Conservation (phyloP, 1,140 invertebrate species). For the Drosophila sulfurigaster region DNA sequence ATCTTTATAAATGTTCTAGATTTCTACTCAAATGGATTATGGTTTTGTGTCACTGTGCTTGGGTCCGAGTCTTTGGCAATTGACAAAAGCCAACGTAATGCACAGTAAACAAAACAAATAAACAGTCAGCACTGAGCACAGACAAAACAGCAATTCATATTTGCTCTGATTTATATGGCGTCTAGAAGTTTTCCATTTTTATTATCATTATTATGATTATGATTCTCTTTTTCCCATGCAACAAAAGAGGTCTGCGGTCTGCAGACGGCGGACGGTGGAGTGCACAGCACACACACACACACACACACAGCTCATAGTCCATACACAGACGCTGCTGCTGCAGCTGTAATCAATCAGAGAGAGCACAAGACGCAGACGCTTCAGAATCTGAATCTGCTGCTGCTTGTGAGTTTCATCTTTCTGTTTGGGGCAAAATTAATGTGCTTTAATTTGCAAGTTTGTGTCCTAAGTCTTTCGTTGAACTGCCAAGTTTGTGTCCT, state of each 20-base stretch:
- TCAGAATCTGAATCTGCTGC: conserved; percentile 33
- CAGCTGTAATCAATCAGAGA: conserved; percentile 74
- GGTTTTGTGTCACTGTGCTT: conserved; percentile 14
- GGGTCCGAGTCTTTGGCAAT: conserved; percentile 42
- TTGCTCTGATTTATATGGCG: conserved; percentile 83
- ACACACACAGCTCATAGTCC: background rate
- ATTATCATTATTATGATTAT: conserved; percentile 83
- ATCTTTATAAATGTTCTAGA: background rate
- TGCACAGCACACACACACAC: background rate
- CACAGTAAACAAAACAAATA: conserved; percentile 70
- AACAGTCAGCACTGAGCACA: conserved; percentile 60
- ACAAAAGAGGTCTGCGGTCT: conserved; percentile 33
- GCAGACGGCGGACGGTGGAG: background rate
- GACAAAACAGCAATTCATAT: conserved; percentile 80
- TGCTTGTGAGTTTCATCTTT: conserved; percentile 32
- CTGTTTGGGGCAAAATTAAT: conserved; percentile 66
- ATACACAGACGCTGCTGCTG: conserved; percentile 43
- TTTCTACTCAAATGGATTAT: background rate
- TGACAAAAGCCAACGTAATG: conserved; percentile 65
- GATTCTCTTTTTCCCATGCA: conserved; percentile 56
- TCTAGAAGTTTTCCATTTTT: conserved; percentile 84
- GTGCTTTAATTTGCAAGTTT: conserved; percentile 83
- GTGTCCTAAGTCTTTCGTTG: conserved; percentile 81
- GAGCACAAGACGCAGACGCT: conserved; percentile 24
- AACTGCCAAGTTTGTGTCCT: conserved; percentile 74